Conservation (phyloP, 2,888 invertebrate species). For the Rhingia campestris region DNA sequence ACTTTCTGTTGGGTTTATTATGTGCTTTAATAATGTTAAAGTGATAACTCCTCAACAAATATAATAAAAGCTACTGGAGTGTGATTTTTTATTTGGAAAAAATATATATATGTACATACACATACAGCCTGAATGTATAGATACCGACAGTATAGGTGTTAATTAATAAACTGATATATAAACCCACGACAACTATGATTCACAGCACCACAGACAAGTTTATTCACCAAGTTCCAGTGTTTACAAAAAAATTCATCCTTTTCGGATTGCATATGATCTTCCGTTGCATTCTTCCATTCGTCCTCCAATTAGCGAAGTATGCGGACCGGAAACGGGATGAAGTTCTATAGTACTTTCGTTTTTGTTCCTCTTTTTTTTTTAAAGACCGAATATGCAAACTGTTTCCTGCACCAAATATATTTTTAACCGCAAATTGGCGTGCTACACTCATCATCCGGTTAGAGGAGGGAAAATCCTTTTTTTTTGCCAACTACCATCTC, state of each 20-base stretch:
- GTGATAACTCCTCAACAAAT: no score
- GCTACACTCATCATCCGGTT: conserved; percentile 35
- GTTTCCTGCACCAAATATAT: conserved; percentile 24
- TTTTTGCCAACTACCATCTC: conserved; percentile 1
- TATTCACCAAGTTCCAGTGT: background rate
- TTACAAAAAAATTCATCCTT: background rate
- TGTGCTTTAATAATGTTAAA: no score
- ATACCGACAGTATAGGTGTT: no score
- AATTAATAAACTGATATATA: no score
- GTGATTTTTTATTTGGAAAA: no score
- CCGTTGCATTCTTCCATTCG: background rate
- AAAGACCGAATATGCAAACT: background rate
- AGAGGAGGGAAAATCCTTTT: conserved; percentile 11
- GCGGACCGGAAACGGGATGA: conserved; percentile 1
- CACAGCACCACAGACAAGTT: background rate
- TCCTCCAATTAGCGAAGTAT: background rate
- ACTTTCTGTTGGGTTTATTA: no score
- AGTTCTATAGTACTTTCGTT: background rate
- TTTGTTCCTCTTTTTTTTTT: background rate
- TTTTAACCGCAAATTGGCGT: conserved; percentile 45
- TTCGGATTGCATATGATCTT: background rate
- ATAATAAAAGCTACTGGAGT: no score
- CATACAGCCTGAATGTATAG: no score
- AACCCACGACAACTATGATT: no score
- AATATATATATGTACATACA: no score